Percentiles rank a stretch among this genome's conserved stretches.
These are phyloP conservation scores for Rousettus leschenaultii DNA, from an alignment of 2,113 vertebrate species.

Conservation along the genomic window DNA sequence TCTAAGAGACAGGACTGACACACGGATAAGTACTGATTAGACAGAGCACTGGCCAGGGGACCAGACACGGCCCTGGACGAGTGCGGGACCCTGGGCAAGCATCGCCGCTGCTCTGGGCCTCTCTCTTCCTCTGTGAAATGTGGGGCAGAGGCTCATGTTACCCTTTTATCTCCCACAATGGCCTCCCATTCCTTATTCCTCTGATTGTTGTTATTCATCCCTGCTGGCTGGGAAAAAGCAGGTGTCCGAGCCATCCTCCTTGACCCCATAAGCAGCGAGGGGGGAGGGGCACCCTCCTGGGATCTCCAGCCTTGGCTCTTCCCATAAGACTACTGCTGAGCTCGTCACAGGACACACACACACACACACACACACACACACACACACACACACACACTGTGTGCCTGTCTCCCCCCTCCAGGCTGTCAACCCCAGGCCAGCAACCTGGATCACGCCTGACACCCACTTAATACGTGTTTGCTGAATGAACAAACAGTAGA, in stretches of 20 bases:
- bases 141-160: neutral
- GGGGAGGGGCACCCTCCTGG: neutral
- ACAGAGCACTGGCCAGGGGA: neutral
- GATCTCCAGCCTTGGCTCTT: neutral
- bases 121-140: neutral
- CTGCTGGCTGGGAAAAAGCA: neutral
- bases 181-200: neutral
- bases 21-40: neutral
- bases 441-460: neutral
- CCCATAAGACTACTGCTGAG: too few species aligned
- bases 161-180: neutral
- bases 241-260: neutral
- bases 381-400: accelerated
- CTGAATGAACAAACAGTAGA: neutral
- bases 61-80: neutral
- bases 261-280: accelerated
- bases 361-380: too few species aligned
- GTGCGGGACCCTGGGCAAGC: neutral
- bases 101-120: accelerated
- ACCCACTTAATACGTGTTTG: neutral
- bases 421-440: too few species aligned
- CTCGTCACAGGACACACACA: too few species aligned
- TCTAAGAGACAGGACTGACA: neutral
- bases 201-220: neutral
- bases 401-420: neutral